Percentiles rank a stretch among this genome's conserved stretches.
Conservation (phyloP, 1,140 invertebrate species). For the Phymastichus coffea region DNA sequence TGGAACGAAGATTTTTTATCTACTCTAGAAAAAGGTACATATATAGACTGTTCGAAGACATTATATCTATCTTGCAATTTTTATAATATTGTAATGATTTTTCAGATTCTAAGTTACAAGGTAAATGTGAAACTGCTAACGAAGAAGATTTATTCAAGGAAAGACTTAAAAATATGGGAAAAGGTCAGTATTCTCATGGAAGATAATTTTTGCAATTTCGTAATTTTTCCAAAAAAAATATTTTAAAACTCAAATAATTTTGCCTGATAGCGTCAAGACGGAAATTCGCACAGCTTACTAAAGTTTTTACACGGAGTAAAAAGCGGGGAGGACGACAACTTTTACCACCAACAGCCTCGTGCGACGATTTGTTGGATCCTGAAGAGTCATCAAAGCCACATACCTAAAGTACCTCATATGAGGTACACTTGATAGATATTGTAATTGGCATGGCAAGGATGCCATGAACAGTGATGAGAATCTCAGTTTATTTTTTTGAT, state of each 20-base stretch:
- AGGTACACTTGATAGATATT: slow-evolving; percentile 3
- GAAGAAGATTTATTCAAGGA: slow-evolving; percentile 79
- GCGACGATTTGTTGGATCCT: slow-evolving; percentile 52
- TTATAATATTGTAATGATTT: slow-evolving; percentile 4
- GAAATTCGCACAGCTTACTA: slow-evolving; percentile 79
- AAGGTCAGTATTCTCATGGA: slow-evolving; percentile 58
- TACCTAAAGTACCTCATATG: background rate
- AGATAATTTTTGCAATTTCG: background rate
- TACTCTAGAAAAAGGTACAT: slow-evolving; percentile 75
- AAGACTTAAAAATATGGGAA: slow-evolving; percentile 84
- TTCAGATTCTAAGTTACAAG: slow-evolving; percentile 50
- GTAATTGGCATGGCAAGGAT: background rate
- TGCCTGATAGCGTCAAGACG: slow-evolving; percentile 68
- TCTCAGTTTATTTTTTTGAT: slow-evolving; percentile 20
- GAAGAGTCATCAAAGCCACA: slow-evolving; percentile 47
- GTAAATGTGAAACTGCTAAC: slow-evolving; percentile 36
- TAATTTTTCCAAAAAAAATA: no score
- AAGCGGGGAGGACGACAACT: slow-evolving; percentile 60
- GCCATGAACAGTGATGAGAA: background rate
- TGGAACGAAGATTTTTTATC: slow-evolving; percentile 89
- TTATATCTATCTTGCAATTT: background rate
- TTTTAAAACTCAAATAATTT: no score
- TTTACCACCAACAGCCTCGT: slow-evolving; percentile 51
- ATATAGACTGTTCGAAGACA: background rate
- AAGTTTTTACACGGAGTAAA: slow-evolving; percentile 74